A percentile compares a stretch with the other conserved stretches of the same genome.
Evolutionary conservation across 2,888 invertebrate genomes (phyloP).

Genomic region (Trichopria drosophilae): DNA sequence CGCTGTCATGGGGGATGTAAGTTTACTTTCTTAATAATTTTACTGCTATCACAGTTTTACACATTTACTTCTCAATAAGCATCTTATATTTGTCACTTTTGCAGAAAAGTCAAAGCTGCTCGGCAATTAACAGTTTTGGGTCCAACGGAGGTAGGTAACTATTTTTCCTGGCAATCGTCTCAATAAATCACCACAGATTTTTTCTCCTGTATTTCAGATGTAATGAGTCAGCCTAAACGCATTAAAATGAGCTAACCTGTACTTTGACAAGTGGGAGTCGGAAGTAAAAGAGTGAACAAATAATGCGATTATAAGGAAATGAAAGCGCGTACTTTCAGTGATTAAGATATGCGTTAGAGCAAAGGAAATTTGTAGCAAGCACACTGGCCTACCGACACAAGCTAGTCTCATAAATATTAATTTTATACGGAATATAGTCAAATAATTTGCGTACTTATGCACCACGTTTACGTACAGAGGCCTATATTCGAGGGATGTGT

Average conservation of each 20-base stretch:
- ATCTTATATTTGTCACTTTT: constrained; percentile 25
- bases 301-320: too few species aligned
- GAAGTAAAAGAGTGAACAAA: constrained; percentile 30
- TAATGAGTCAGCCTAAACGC: constrained; percentile 52
- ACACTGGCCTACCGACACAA: constrained; percentile 50
- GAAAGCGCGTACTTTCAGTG: too few species aligned
- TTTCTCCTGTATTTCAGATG: constrained; percentile 43
- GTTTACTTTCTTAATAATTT: constrained; percentile 40
- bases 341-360: too few species aligned
- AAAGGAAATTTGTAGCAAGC: constrained; percentile 37
- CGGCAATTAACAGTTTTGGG: constrained; percentile 50
- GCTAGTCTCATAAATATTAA: constrained; percentile 55
- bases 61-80: constrained; percentile 3
- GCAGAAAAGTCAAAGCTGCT: constrained; percentile 54
- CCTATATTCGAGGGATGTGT: too few species aligned
- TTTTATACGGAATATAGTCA: constrained; percentile 46
- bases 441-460: too few species aligned
- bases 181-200: constrained; percentile 6
- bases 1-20: constrained; percentile 82
- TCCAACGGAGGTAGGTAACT: constrained; percentile 51
- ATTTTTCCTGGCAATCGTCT: not conserved
- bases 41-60: not conserved
- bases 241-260: constrained; percentile 57
- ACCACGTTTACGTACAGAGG: too few species aligned
- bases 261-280: constrained; percentile 39